These are phyloP conservation scores for Cephus nigrinus DNA, from an alignment of 2,888 invertebrate genomes.

Conservation along the genomic window DNA sequence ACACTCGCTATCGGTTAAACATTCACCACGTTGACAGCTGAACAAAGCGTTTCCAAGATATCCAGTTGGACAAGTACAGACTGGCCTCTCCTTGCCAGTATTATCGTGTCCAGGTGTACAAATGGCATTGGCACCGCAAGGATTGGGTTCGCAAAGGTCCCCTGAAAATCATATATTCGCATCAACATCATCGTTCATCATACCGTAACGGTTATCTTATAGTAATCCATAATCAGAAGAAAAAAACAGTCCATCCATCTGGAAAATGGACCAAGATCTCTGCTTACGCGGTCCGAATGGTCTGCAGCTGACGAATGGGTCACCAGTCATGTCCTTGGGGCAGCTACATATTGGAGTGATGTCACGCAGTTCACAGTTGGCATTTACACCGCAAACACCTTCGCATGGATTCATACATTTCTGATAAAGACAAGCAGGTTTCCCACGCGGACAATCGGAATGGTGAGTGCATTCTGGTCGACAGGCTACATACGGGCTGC, in stretches of 20 bases:
- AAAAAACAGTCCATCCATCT: too few species aligned
- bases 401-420: conserved; percentile 87
- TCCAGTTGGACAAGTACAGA: conserved; percentile 84
- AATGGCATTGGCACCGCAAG: conserved; percentile 83
- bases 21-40: conserved; percentile 82
- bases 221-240: too few species aligned
- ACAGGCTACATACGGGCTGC: conserved; percentile 81
- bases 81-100: conserved; percentile 83
- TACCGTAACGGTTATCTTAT: too few species aligned
- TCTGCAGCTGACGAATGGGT: conserved; percentile 85
- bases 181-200: too few species aligned
- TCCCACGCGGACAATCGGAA: conserved; percentile 80
- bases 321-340: conserved; percentile 87
- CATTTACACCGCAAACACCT: conserved; percentile 82
- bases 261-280: too few species aligned
- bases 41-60: conserved; percentile 82
- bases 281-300: conserved; percentile 81
- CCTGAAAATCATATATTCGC: conserved; percentile 65
- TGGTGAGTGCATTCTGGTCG: conserved; percentile 84
- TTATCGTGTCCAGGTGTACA: conserved; percentile 88
- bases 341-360: conserved; percentile 88
- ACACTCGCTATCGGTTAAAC: conserved; percentile 81
- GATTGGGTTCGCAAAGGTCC: conserved; percentile 87
- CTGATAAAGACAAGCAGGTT: conserved; percentile 84
- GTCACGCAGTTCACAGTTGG: conserved; percentile 82